Conservation (phyloP, 2,113 vertebrate genomes). For the Lipotes vexillifer region DNA sequence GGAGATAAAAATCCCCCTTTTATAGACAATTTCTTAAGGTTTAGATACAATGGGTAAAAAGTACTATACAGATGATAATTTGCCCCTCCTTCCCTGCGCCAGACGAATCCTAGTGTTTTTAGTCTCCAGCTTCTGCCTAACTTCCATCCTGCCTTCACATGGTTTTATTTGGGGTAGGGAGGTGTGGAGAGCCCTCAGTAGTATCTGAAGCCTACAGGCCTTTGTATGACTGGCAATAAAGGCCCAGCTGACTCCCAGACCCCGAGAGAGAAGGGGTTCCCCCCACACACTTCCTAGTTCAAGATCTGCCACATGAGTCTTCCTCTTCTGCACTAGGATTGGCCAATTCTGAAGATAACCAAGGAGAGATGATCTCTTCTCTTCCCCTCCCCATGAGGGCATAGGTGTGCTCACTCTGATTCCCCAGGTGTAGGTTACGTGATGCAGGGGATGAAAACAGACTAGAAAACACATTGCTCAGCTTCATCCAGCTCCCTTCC, state of each 20-base stretch:
- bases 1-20: neutral
- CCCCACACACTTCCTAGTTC: neutral
- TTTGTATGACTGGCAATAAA: fast-evolving
- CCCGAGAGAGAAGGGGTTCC: neutral
- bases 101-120: too few relatives aligned
- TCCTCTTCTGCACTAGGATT: neutral
- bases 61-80: neutral
- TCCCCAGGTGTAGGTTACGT: neutral
- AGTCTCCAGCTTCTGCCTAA: neutral
- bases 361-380: neutral
- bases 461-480: neutral
- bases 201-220: neutral
- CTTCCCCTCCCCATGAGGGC: neutral
- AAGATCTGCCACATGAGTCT: too few relatives aligned
- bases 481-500: neutral
- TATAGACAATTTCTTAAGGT: neutral
- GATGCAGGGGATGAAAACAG: neutral
- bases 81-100: too few relatives aligned
- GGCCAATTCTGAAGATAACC: neutral
- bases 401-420: fast-evolving
- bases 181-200: fast-evolving
- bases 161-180: neutral
- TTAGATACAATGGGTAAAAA: neutral
- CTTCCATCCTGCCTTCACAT: neutral
- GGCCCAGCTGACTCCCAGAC: too few relatives aligned